Evolutionary conservation across 1,140 invertebrate species (phyloP).

Genomic region (Panonychus citri): DNA sequence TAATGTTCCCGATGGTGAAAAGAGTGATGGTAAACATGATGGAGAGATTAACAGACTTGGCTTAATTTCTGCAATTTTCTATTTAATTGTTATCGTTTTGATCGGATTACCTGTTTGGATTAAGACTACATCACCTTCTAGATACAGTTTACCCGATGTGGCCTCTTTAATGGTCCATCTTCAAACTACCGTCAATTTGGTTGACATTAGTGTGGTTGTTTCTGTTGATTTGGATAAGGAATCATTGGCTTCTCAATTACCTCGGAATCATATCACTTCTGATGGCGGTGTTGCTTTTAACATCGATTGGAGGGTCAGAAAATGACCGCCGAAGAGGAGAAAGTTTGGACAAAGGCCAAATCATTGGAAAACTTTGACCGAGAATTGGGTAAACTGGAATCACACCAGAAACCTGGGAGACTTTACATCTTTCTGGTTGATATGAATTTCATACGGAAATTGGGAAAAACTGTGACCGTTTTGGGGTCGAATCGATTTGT

Average conservation of each 20-base stretch:
- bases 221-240: neutral
- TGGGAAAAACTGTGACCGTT: neutral
- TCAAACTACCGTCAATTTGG: conserved; percentile 4
- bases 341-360: neutral
- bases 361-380: neutral
- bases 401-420: neutral
- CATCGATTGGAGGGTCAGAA: conserved; percentile 4
- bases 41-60: neutral
- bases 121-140: conserved; percentile 5
- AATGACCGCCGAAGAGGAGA: neutral
- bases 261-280: neutral
- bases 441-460: neutral
- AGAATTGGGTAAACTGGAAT: neutral
- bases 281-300: conserved; percentile 3
- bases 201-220: conserved; percentile 4
- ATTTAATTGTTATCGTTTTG: conserved; percentile 5
- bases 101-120: conserved; percentile 11
- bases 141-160: conserved; percentile 9
- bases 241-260: neutral
- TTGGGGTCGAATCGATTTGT: neutral
- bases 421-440: neutral
- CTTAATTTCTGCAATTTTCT: neutral
- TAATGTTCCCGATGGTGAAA: neutral
- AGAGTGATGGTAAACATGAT: neutral
- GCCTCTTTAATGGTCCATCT: conserved; percentile 5